Conservation (phyloP, 2,113 vertebrate genomes). For the Caranx melampygus region DNA sequence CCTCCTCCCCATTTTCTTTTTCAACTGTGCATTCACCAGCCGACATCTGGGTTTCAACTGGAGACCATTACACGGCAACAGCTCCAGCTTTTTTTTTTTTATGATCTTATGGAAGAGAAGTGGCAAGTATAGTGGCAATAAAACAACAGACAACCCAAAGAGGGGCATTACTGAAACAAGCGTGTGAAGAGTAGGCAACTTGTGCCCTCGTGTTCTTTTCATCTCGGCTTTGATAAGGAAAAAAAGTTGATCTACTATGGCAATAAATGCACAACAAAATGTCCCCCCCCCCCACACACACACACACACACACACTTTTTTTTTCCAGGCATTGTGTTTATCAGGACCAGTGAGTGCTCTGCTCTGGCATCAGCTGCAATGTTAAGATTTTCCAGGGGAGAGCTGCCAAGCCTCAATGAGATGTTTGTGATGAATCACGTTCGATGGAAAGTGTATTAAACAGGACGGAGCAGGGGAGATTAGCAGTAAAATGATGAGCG, state of each 20-base stretch:
- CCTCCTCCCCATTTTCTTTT: conserved; percentile 30
- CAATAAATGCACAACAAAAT: conserved; percentile 17
- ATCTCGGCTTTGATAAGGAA: conserved; percentile 17
- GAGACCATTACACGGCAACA: conserved; percentile 54
- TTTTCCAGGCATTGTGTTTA: conserved; percentile 69
- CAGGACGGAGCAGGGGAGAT: conserved; percentile 28
- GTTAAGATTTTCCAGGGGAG: conserved; percentile 78
- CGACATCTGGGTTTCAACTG: conserved; percentile 75
- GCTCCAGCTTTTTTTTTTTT: conserved; percentile 35
- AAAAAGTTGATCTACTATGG: conserved; percentile 1
- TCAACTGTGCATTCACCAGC: conserved; percentile 45
- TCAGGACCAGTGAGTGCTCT: conserved; percentile 58
- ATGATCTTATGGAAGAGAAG: conserved; percentile 65
- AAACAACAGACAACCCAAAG: conserved; percentile 50
- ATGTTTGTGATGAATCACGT: conserved; percentile 59
- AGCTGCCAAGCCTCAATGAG: conserved; percentile 75
- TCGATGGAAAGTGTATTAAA: conserved; percentile 70
- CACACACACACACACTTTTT: no score
- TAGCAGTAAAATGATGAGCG: conserved; percentile 37
- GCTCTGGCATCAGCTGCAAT: conserved; percentile 56
- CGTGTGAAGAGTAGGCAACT: conserved; percentile 35
- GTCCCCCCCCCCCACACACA: background rate
- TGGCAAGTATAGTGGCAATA: conserved; percentile 61
- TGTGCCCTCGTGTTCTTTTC: conserved; percentile 35
- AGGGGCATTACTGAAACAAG: conserved; percentile 22